Base-by-base conservation (phyloP, 1,140 invertebrate species). In the Aphelinus atriplicis region DNA sequence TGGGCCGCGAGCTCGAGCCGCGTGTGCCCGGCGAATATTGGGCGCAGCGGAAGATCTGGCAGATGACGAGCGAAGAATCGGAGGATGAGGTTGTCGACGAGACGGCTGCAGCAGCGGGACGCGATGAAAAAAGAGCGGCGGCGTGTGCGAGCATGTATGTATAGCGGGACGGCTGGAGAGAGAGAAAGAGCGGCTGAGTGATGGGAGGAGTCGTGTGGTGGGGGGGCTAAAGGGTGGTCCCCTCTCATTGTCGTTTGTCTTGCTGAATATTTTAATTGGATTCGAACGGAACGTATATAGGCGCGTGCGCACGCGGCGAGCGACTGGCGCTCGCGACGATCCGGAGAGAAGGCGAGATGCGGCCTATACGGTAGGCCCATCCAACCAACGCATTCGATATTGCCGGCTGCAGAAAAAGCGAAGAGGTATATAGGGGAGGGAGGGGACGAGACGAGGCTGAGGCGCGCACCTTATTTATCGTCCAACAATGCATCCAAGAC, bases 201-300 rank as follows among this genome's bases (percentile, higher is more conserved):
- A 53, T 9, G 9, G 9, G 9, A 53, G 51, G 51, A 53, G 51
- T 0, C 51, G 9, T 53, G 4, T 4, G 51, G 51, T 53, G 9
- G 9, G 4, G 60, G 71, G 66, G 64, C 68, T 71, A 76, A 53
- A 10, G 79, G 78, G 77, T 78, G 78, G 79, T 81, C 80, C 76
- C 56, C 66, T 75, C 76, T 81, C 84, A 87, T 88, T 88, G 85
- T 88, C 86, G 85, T 88, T 87, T 88, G 86, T 88, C 86, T 88
- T 83, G 80, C 71, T 86, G 85, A 88, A 88, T 88, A 87, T 88
- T 88, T 87, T 88, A 86, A 88, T 88, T 88, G 85, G 86, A 84
- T 82, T 78, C 75, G 75, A 77, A 68, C 51, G 71, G 69, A 78
- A 78, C 75, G 53, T 7, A 66, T 7, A 61, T 26, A 26, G 26